Conservation (phyloP, 2,888 invertebrate species). For the Heteromyza rotundicornis region DNA sequence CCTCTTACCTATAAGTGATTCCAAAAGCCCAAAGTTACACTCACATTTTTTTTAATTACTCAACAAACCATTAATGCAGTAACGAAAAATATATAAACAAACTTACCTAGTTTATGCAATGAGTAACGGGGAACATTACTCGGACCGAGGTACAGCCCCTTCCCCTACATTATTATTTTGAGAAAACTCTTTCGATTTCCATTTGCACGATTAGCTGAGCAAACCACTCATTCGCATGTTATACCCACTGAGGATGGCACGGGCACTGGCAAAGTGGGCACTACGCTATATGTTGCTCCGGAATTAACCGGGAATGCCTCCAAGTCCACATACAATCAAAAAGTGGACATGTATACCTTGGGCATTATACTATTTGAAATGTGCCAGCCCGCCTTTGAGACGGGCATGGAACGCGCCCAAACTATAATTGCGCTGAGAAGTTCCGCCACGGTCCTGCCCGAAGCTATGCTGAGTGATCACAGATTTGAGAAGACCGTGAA, state of each 20-base stretch:
- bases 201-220: conserved; percentile 30
- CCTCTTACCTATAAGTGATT: no score
- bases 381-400: conserved; percentile 83
- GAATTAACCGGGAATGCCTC: conserved; percentile 77
- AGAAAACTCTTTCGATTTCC: not conserved
- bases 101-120: no score
- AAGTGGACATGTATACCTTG: conserved; percentile 84
- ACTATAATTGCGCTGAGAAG: conserved; percentile 76
- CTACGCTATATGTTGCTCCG: conserved; percentile 93
- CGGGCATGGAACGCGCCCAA: conserved; percentile 88
- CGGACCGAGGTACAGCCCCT: no score
- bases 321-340: conserved; percentile 84
- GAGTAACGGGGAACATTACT: no score
- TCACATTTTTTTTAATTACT: no score
- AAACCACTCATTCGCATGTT: conserved; percentile 39
- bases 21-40: no score
- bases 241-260: conserved; percentile 53
- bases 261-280: conserved; percentile 87
- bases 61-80: no score
- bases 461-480: conserved; percentile 65
- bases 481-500: conserved; percentile 62
- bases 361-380: conserved; percentile 96
- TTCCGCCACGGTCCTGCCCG: conserved; percentile 74
- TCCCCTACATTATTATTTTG: no score
- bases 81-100: no score